These are phyloP conservation scores for Meteorus sp. DNA, from an alignment of 1,140 invertebrate species.

Conservation along the genomic window DNA sequence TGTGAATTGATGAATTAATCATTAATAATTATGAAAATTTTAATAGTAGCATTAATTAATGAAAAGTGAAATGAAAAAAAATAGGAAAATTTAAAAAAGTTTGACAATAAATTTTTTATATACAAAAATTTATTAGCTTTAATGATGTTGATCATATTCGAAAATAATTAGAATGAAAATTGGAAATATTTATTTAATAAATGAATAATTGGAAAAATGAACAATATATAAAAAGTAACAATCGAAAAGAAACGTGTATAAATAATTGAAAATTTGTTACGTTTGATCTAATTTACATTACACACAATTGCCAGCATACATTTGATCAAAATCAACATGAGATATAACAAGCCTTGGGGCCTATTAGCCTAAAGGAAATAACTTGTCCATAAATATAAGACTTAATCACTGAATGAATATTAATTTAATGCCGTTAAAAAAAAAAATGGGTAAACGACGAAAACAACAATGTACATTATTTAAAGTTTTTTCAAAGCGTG, in stretches of 20 bases:
- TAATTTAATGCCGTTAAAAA: conserved; percentile 37
- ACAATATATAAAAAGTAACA: no score
- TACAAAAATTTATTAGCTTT: background rate
- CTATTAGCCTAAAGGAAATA: conserved; percentile 52
- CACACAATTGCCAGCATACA: conserved; percentile 17
- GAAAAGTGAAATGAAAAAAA: background rate
- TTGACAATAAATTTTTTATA: conserved; percentile 14
- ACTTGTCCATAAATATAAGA: conserved; percentile 60
- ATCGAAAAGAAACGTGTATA: conserved; percentile 9
- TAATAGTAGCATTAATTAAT: background rate
- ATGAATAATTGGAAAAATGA: conserved; percentile 13
- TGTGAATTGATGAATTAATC: conserved; percentile 24
- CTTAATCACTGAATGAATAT: conserved; percentile 53
- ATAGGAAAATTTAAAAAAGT: conserved; percentile 3
- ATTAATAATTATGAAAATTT: no score
- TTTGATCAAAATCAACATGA: conserved; percentile 9
- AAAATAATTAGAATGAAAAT: conserved; percentile 13
- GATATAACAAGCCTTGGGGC: conserved; percentile 48
- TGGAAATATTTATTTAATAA: conserved; percentile 15
- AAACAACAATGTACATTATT: conserved; percentile 52
- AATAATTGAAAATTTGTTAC: conserved; percentile 2
- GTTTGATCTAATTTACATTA: conserved; percentile 11
- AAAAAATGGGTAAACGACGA: conserved; percentile 26
- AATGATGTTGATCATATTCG: background rate
- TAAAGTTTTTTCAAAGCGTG: conserved; percentile 43